Percentiles rank a stretch among this genome's conserved stretches.
phyloP scores from a whole-genome alignment of 35 echinoderm and acorn worm genomes.

The Amphiura filiformis region DNA sequence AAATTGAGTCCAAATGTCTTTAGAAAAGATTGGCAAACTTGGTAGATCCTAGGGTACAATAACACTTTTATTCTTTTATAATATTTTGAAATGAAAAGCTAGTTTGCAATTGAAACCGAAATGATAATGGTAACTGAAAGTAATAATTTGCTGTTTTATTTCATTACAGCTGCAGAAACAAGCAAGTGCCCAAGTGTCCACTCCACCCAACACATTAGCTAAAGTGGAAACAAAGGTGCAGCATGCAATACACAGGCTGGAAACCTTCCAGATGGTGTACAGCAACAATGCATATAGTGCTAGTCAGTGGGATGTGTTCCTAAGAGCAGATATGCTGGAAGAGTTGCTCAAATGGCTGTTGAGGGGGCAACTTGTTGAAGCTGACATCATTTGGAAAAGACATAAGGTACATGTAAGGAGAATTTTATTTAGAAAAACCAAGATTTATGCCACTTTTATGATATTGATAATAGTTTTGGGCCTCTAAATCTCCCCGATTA shows the following conservation, averaged over 20 bases:
- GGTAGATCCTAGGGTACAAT: too few species aligned
- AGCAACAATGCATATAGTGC: slow-evolving; percentile 30
- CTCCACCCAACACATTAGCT: too few species aligned
- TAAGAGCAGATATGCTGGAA: background rate
- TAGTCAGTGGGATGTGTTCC: background rate
- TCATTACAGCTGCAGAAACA: background rate
- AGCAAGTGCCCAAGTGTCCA: too few species aligned
- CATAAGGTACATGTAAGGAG: slow-evolving; percentile 48
- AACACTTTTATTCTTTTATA: too few species aligned
- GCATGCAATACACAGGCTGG: slow-evolving; percentile 42
- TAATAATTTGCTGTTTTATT: background rate
- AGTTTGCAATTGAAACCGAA: background rate
- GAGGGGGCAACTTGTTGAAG: slow-evolving; percentile 19
- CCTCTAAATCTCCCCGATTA: background rate
- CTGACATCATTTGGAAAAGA: slow-evolving; percentile 44
- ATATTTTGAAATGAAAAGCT: too few species aligned
- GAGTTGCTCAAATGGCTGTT: background rate
- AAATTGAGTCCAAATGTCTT: too few species aligned
- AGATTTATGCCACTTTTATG: background rate
- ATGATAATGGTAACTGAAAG: background rate
- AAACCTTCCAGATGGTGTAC: slow-evolving; percentile 68
- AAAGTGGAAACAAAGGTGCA: slow-evolving; percentile 9
- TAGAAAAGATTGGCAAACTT: too few species aligned
- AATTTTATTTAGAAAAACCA: background rate
- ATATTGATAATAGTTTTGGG: background rate